Evolutionary conservation across 2,888 invertebrate species (phyloP).

Genomic region (Deroplatys truncata): DNA sequence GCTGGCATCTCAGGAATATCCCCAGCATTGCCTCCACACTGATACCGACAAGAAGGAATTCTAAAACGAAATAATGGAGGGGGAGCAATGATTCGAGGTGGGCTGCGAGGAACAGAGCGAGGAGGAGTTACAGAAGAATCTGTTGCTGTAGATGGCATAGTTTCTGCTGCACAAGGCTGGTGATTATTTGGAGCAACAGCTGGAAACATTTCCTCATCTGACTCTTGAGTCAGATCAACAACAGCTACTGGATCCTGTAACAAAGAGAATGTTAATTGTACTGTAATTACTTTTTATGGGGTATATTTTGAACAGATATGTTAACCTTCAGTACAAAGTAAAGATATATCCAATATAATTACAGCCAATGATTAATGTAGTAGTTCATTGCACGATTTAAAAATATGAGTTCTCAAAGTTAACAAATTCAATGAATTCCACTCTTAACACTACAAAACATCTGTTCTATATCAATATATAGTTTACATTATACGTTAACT

Average conservation of each 20-base stretch:
- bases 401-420: no score
- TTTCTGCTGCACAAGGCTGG: not conserved
- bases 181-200: constrained; percentile 5
- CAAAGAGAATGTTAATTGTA: not conserved
- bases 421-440: no score
- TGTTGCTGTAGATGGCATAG: not conserved
- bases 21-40: constrained; percentile 6
- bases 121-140: not conserved
- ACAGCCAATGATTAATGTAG: no score
- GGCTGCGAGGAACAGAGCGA: constrained; percentile 14
- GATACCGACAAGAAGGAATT: constrained; percentile 29
- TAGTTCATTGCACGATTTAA: no score
- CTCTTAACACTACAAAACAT: no score
- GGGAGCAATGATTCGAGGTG: constrained; percentile 16
- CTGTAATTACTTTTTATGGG: no score
- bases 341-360: no score
- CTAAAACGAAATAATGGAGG: constrained; percentile 22
- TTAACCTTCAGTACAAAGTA: no score
- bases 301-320: no score
- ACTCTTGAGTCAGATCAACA: constrained; percentile 57
- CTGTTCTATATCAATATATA: no score
- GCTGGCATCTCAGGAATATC: constrained; percentile 13
- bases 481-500: no score
- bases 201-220: constrained; percentile 47
- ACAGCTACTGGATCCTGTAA: constrained; percentile 45